These are phyloP conservation scores for Hesperia comma DNA, from an alignment of 2,888 invertebrate species.

Conservation along the genomic window DNA sequence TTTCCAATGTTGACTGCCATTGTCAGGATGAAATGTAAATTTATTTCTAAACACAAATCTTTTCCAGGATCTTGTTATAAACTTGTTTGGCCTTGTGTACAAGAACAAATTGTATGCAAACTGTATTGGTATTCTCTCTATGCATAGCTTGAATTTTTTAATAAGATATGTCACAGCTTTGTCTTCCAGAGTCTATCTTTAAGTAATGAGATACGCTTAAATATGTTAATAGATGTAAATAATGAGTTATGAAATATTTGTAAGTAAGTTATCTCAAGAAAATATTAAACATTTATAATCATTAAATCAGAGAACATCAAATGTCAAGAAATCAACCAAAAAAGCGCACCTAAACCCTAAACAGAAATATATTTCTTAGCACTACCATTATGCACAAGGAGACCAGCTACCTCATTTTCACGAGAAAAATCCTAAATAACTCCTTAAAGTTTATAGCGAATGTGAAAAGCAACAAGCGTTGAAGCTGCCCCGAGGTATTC, in stretches of 20 bases:
- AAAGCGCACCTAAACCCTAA: not conserved
- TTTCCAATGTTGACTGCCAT: conserved; percentile 2
- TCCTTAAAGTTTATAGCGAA: conserved; percentile 14
- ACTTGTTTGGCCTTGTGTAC: not conserved
- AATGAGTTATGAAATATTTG: no score
- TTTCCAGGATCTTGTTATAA: not conserved
- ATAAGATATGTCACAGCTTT: no score
- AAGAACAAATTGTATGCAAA: not conserved
- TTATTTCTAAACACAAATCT: not conserved
- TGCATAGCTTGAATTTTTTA: no score
- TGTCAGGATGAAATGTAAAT: conserved; percentile 8
- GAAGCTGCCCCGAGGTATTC: conserved; percentile 2
- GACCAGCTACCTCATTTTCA: not conserved
- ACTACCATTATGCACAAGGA: not conserved
- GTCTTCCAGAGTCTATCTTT: no score
- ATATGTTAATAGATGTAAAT: no score
- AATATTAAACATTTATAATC: no score
- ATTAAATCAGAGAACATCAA: no score
- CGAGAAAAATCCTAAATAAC: conserved; percentile 12
- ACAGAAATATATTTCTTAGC: not conserved
- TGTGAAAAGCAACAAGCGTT: conserved; percentile 2
- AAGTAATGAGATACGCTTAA: no score
- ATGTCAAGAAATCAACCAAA: not conserved
- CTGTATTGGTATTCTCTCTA: not conserved
- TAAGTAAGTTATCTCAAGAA: no score